These are phyloP conservation scores for Microcebus tavaratra DNA, from an alignment of 2,113 vertebrate species.

Conservation along the genomic window DNA sequence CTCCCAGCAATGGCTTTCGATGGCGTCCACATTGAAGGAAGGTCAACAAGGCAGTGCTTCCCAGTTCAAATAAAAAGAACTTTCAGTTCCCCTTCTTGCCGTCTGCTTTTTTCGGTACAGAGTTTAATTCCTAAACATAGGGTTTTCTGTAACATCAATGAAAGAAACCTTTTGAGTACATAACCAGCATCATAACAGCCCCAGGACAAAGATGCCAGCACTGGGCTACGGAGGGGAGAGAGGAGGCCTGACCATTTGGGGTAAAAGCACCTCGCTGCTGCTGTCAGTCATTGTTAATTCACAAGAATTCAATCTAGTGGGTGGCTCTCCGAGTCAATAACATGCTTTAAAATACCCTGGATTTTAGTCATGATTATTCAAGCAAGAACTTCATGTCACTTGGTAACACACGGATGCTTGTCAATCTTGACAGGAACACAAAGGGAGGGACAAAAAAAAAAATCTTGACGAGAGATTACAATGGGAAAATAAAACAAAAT, in stretches of 20 bases:
- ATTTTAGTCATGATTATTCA: slow-evolving; percentile 76
- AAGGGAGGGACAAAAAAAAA: slow-evolving; percentile 10
- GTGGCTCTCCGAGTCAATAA: slow-evolving; percentile 64
- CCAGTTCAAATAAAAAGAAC: background rate
- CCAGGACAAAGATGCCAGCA: background rate
- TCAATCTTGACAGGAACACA: slow-evolving; percentile 70
- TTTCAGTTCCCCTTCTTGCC: background rate
- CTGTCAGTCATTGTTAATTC: slow-evolving; percentile 64
- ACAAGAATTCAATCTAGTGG: slow-evolving; percentile 51
- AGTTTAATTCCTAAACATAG: background rate
- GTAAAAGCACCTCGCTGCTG: slow-evolving; percentile 13
- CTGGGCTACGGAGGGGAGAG: accelerated
- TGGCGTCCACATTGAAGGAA: background rate
- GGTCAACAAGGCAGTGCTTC: background rate
- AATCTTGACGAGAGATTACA: background rate
- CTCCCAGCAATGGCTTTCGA: background rate
- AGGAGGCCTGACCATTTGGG: background rate
- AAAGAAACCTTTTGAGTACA: background rate
- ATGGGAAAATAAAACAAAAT: slow-evolving; percentile 47
- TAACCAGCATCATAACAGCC: background rate
- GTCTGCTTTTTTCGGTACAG: background rate
- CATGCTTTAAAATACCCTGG: slow-evolving; percentile 64
- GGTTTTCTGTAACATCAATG: background rate
- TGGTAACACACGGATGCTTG: slow-evolving; percentile 65
- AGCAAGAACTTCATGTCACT: slow-evolving; percentile 70